A percentile compares a stretch with the other conserved stretches of the same genome.
Conservation (phyloP, 2,888 invertebrate genomes). For the Cerastis leucographa region DNA sequence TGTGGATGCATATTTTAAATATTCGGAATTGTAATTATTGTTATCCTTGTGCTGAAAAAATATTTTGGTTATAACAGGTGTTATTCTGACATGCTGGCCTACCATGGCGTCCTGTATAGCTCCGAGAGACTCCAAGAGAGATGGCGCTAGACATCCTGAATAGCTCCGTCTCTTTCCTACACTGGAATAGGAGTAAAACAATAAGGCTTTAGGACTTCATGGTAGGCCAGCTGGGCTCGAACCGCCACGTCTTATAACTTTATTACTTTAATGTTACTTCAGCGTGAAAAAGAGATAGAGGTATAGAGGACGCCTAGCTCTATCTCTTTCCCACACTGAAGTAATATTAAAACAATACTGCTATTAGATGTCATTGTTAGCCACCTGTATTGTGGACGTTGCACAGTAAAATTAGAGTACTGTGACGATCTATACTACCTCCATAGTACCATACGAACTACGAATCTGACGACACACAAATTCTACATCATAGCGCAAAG, state of each 20-base stretch:
- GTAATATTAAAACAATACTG: background rate
- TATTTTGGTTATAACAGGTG: background rate
- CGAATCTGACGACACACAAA: background rate
- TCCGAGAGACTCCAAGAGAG: too few relatives aligned
- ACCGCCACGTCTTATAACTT: too few relatives aligned
- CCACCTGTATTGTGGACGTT: background rate
- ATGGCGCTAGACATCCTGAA: background rate
- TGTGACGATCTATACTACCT: background rate
- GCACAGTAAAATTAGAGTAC: background rate
- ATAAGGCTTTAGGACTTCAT: too few relatives aligned
- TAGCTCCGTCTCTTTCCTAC: background rate
- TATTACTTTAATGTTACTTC: too few relatives aligned
- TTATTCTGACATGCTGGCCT: too few relatives aligned
- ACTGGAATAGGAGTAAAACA: too few relatives aligned
- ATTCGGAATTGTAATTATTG: constrained; percentile 3
- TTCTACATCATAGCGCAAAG: background rate
- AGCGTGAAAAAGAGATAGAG: too few relatives aligned
- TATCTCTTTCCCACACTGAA: background rate
- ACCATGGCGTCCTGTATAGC: too few relatives aligned
- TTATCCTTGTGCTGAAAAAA: constrained; percentile 22
- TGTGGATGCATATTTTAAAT: constrained; percentile 12
- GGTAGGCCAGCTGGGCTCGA: too few relatives aligned
- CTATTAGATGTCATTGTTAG: background rate
- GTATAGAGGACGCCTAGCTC: background rate
- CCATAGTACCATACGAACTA: background rate